These are phyloP conservation scores for Chelonia mydas DNA, from an alignment of 2,797 vertebrate species.

Conservation along the genomic window DNA sequence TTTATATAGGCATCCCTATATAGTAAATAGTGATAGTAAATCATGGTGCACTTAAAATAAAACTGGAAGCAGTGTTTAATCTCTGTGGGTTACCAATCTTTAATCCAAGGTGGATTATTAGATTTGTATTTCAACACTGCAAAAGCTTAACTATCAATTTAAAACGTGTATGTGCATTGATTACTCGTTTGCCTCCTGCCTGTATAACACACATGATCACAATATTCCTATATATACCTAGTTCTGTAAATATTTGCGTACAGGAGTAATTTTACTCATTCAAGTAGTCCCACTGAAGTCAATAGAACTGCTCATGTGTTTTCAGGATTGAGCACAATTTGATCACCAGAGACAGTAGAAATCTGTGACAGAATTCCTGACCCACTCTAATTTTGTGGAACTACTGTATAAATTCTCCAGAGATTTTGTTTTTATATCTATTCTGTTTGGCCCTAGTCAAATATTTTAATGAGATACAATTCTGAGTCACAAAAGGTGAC, in stretches of 20 bases:
- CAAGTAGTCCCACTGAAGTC: background rate
- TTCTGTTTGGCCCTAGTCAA: background rate
- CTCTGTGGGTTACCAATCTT: background rate
- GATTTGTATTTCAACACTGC: background rate
- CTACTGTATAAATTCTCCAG: background rate
- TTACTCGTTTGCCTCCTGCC: background rate
- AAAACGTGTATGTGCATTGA: background rate
- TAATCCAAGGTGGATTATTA: background rate
- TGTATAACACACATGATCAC: background rate
- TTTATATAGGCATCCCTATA: background rate
- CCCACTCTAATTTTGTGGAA: background rate
- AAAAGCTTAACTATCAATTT: conserved; percentile 1
- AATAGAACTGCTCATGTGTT: background rate
- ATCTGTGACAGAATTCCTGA: background rate
- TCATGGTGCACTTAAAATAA: background rate
- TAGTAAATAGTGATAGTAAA: background rate
- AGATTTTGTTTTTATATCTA: background rate
- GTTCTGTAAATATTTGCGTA: background rate
- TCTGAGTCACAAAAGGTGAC: background rate
- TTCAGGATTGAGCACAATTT: background rate
- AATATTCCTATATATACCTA: conserved; percentile 3
- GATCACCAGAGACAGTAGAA: background rate
- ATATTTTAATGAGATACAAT: background rate
- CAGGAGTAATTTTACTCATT: background rate
- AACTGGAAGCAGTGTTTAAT: background rate